phyloP scores from a whole-genome alignment of 2,888 invertebrate species.

The Euzetes globulus region DNA sequence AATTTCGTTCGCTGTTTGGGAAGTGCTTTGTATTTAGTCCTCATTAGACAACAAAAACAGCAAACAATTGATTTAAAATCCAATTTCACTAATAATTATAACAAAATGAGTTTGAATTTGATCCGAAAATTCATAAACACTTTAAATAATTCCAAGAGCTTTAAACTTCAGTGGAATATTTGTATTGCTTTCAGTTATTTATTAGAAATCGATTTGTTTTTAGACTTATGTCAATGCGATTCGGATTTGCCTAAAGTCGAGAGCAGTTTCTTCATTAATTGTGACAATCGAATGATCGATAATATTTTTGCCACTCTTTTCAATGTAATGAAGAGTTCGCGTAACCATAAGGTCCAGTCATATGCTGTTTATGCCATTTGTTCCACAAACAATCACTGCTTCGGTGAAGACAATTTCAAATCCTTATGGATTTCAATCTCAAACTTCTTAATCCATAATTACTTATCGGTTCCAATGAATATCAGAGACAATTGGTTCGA shows the following conservation, averaged over 20 bases:
- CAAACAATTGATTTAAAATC: not conserved
- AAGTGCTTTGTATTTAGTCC: conserved; percentile 13
- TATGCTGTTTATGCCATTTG: conserved; percentile 30
- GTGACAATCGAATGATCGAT: not conserved
- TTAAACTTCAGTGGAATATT: conserved; percentile 35
- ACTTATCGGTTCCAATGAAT: not conserved
- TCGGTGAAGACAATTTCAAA: not conserved
- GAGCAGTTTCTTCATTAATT: not conserved
- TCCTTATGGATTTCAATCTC: conserved; percentile 4
- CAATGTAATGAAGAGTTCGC: not conserved
- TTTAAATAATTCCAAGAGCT: conserved; percentile 3
- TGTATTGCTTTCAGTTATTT: conserved; percentile 32
- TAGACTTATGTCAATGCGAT: conserved; percentile 7
- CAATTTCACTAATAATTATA: not conserved
- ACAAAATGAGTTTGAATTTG: not conserved
- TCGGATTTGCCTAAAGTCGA: not conserved
- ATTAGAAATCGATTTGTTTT: conserved; percentile 12
- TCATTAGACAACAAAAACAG: not conserved
- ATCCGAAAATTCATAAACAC: not conserved
- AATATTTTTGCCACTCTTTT: conserved; percentile 4
- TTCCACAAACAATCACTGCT: not conserved
- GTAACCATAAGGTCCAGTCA: conserved; percentile 35
- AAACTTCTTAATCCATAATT: not conserved
- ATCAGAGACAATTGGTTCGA: conserved; percentile 6
- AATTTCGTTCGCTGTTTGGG: conserved; percentile 30